These are phyloP conservation scores for Eledona agricola DNA, from an alignment of 2,888 invertebrate genomes.

Conservation along the genomic window DNA sequence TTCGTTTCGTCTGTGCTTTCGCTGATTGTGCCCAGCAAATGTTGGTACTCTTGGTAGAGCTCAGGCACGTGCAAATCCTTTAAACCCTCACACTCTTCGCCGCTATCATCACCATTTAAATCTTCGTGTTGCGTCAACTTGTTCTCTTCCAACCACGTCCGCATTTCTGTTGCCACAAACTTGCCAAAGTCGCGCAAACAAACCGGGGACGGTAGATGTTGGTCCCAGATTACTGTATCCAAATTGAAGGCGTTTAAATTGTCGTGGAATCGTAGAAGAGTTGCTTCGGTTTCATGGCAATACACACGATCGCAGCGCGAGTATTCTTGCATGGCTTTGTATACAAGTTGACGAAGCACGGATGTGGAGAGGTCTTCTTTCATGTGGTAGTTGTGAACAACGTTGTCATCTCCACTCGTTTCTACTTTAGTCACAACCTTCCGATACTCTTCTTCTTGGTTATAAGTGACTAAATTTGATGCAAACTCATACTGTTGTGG, in stretches of 20 bases:
- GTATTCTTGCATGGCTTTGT: conserved; percentile 42
- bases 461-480: conserved; percentile 8
- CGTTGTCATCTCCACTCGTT: conserved; percentile 21
- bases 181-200: conserved; percentile 52
- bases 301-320: conserved; percentile 41
- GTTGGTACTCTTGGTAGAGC: conserved; percentile 25
- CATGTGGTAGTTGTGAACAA: conserved; percentile 44
- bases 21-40: conserved; percentile 26
- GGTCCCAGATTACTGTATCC: conserved; percentile 43
- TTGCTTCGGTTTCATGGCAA: conserved; percentile 47
- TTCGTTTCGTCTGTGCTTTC: conserved; percentile 35
- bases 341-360: conserved; percentile 46
- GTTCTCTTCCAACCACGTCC: conserved; percentile 44
- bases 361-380: conserved; percentile 45
- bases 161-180: conserved; percentile 42
- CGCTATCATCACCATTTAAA: conserved; percentile 13
- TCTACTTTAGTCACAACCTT: conserved; percentile 31
- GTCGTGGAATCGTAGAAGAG: conserved; percentile 46
- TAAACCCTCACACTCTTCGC: conserved; percentile 22
- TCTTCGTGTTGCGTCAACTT: conserved; percentile 23
- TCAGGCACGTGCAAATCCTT: conserved; percentile 8
- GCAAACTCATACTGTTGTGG: conserved; percentile 2
- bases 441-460: conserved; percentile 39
- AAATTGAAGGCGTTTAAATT: conserved; percentile 49
- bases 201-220: conserved; percentile 45